Evolutionary conservation across 2,113 vertebrate genomes (phyloP).

Genomic region (Rhadina sibilatrix): DNA sequence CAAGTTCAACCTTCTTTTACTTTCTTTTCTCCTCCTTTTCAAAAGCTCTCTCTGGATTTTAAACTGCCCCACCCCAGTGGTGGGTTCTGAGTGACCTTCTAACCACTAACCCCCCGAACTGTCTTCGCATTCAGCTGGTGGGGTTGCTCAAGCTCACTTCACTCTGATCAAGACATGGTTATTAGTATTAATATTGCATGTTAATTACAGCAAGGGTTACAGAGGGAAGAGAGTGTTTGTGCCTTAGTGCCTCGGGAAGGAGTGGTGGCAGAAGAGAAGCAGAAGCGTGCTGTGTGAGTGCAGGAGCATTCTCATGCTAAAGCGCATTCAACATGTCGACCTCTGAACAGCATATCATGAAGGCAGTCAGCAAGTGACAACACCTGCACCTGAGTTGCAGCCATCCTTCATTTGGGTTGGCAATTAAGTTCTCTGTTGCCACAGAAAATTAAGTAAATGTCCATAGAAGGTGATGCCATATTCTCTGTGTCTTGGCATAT

Average conservation of each 20-base stretch:
- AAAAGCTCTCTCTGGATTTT: background rate
- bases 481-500: conserved; percentile 26
- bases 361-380: conserved; percentile 43
- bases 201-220: conserved; percentile 58
- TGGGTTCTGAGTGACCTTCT: background rate
- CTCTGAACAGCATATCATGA: conserved; percentile 48
- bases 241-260: conserved; percentile 8
- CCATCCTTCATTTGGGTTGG: conserved; percentile 22
- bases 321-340: background rate
- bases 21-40: background rate
- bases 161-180: conserved; percentile 54
- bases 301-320: background rate
- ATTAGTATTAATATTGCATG: conserved; percentile 8
- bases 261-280: conserved; percentile 26
- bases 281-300: conserved; percentile 17
- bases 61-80: background rate
- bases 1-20: background rate
- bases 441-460: conserved; percentile 25
- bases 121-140: background rate
- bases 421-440: conserved; percentile 49
- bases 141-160: conserved; percentile 61
- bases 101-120: background rate
- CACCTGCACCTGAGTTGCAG: conserved; percentile 2
- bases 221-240: background rate
- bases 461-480: conserved; percentile 42